These are phyloP conservation scores for Phaethon lepturus DNA, from an alignment of 2,113 vertebrate genomes.

Conservation along the genomic window DNA sequence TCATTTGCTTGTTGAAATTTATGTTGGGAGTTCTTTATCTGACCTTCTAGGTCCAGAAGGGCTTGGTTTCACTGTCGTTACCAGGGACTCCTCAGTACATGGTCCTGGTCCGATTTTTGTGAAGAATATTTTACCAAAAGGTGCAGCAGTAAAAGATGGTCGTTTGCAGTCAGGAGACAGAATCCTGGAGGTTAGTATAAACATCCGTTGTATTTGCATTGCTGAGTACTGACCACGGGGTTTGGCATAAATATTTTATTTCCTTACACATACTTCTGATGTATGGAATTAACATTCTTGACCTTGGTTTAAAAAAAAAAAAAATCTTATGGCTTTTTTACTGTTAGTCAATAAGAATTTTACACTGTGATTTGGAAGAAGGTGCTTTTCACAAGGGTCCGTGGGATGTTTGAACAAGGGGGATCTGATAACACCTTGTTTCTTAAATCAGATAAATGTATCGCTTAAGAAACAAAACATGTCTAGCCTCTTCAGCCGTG, in stretches of 20 bases:
- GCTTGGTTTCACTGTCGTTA: conserved; percentile 97
- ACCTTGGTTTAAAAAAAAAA: not conserved
- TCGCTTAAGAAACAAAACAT: not conserved
- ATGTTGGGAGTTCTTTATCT: not conserved
- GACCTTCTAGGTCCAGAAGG: conserved; percentile 87
- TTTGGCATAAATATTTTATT: conserved; percentile 1
- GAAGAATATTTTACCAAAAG: conserved; percentile 95
- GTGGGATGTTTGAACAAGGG: not conserved
- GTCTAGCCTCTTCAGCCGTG: not conserved
- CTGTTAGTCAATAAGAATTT: not conserved
- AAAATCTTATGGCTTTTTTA: not conserved
- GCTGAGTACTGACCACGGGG: not conserved
- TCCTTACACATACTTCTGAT: not conserved
- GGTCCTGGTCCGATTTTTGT: conserved; percentile 95
- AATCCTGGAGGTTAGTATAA: conserved; percentile 89
- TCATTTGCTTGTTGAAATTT: not conserved
- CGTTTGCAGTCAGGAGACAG: conserved; percentile 95
- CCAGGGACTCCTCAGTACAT: conserved; percentile 93
- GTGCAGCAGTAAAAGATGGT: conserved; percentile 95
- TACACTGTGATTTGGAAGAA: accelerated
- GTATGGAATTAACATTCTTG: not conserved
- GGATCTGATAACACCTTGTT: not conserved
- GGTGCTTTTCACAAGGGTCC: not conserved
- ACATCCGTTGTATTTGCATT: not conserved
- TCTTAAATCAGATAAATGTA: not conserved